phyloP scores from a whole-genome alignment of 2,797 vertebrate genomes.

The Eupleurogrammus muticus region DNA sequence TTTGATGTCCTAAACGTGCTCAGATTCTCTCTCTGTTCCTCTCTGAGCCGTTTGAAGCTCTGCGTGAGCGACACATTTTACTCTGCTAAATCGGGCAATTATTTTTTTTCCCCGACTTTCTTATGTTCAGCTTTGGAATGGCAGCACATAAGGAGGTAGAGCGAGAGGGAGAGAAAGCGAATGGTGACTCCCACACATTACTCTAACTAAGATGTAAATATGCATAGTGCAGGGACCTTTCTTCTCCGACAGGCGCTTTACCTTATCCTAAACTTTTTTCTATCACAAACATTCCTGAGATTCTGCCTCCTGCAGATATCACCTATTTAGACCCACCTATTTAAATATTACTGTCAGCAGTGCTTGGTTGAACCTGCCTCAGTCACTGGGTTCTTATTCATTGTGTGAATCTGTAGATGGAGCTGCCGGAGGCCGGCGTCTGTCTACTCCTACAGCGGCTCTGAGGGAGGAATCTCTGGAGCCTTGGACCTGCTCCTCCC shows the following conservation, averaged over 20 bases:
- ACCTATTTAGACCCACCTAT: conserved; percentile 81
- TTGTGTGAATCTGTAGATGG: conserved; percentile 53
- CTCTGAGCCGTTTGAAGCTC: conserved; percentile 82
- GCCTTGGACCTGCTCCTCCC: conserved; percentile 75
- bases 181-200: conserved; percentile 76
- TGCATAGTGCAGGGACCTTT: conserved; percentile 74
- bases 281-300: conserved; percentile 78
- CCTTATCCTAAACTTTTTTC: conserved; percentile 75
- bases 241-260: conserved; percentile 75
- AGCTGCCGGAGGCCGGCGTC: conserved; percentile 63
- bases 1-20: conserved; percentile 87
- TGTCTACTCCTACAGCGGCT: conserved; percentile 71
- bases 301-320: conserved; percentile 79
- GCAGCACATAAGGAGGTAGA: conserved; percentile 61
- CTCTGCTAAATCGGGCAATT: conserved; percentile 85
- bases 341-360: conserved; percentile 81
- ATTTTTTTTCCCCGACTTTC: conserved; percentile 72
- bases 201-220: conserved; percentile 80
- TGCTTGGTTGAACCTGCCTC: conserved; percentile 76
- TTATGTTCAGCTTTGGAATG: conserved; percentile 76
- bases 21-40: conserved; percentile 85
- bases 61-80: conserved; percentile 83
- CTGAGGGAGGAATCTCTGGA: conserved; percentile 45
- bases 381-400: conserved; percentile 72
- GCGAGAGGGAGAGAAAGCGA: conserved; percentile 63